These are phyloP conservation scores for Cladopsammia gracilis DNA, from an alignment of 64 coral and sea anemone species.

Conservation along the genomic window DNA sequence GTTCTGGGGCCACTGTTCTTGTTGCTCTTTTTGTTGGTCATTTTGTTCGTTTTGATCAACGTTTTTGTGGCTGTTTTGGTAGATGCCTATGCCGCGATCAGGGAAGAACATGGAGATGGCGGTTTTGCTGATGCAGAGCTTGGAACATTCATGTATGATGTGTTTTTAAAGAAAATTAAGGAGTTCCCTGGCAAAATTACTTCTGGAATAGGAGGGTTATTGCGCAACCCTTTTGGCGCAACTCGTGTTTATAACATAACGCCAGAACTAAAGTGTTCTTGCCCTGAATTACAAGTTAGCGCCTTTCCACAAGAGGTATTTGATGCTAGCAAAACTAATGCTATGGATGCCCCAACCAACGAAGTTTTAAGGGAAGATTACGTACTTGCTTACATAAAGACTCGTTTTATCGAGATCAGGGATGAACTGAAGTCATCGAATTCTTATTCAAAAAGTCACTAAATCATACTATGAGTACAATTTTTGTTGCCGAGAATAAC, in stretches of 20 bases:
- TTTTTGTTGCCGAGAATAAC: no score
- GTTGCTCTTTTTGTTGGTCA: not conserved
- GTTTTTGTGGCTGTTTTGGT: conserved; percentile 35
- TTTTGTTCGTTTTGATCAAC: conserved; percentile 33
- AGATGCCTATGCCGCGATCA: conserved; percentile 14
- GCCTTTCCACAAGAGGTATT: not conserved
- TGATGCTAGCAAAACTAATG: not conserved
- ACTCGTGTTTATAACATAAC: not conserved
- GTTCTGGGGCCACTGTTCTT: conserved; percentile 29
- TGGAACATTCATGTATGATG: not conserved
- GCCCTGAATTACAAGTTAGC: no score
- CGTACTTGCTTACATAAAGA: no score
- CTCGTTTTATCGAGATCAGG: no score
- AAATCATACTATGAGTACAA: no score
- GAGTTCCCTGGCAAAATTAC: not conserved
- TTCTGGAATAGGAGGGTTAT: no score
- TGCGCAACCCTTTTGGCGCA: not conserved
- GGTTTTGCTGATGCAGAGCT: not conserved
- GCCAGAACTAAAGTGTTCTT: no score
- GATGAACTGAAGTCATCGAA: no score
- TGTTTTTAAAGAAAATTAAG: not conserved
- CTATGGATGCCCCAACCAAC: not conserved
- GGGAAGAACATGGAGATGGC: not conserved
- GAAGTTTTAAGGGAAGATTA: no score
- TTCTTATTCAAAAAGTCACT: no score